A percentile compares a stretch with the other conserved stretches of the same genome.
These are phyloP conservation scores for Hyalella azteca DNA, from an alignment of 2,888 invertebrate species.

Conservation along the genomic window DNA sequence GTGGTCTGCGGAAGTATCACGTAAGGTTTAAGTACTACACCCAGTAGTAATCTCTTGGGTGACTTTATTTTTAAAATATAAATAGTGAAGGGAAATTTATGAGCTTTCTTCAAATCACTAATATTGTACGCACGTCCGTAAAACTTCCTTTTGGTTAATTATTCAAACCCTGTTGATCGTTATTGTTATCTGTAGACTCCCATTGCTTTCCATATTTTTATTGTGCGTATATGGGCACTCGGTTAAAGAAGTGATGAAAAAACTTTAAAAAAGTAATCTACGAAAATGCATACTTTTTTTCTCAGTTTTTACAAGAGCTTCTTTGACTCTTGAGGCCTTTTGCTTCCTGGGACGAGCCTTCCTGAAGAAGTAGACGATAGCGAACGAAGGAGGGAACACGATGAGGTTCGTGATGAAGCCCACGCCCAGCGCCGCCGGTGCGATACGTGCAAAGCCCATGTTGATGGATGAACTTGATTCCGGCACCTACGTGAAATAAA, in stretches of 20 bases:
- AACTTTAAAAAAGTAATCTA: background rate
- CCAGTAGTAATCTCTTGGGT: too few relatives aligned
- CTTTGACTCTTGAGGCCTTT: slow-evolving; percentile 46
- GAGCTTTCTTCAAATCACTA: background rate
- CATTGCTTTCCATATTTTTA: too few relatives aligned
- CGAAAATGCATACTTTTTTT: background rate
- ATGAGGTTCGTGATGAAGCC: slow-evolving; percentile 65
- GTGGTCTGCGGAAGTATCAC: background rate
- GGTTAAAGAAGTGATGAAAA: background rate
- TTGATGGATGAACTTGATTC: slow-evolving; percentile 60
- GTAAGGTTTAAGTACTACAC: too few relatives aligned
- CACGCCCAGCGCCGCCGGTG: slow-evolving; percentile 65
- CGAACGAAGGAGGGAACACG: slow-evolving; percentile 64
- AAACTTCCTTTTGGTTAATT: background rate
- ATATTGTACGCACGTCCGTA: background rate
- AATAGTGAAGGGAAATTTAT: background rate
- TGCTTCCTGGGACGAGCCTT: slow-evolving; percentile 58
- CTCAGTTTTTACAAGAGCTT: slow-evolving; percentile 42
- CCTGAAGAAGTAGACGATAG: slow-evolving; percentile 65
- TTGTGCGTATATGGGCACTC: too few relatives aligned
- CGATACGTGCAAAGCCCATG: slow-evolving; percentile 65
- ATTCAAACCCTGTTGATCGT: background rate
- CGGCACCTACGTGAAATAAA: too few relatives aligned
- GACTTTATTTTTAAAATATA: too few relatives aligned
- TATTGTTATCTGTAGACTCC: too few relatives aligned